These are phyloP conservation scores for Dendronephthya gigantea DNA, from an alignment of 64 coral and sea anemone genomes.

Conservation along the genomic window DNA sequence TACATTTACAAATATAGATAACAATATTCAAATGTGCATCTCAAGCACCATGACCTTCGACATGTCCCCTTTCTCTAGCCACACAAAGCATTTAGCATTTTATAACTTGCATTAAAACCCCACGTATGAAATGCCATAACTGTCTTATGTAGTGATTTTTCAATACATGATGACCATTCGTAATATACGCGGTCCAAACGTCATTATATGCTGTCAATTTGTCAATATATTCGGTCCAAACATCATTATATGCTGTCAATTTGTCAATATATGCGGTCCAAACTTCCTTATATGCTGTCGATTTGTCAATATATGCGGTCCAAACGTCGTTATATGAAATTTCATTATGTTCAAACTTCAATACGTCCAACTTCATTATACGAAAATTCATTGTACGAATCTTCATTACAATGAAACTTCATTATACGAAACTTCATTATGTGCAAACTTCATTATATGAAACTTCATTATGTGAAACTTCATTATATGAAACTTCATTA, in stretches of 20 bases:
- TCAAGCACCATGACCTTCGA: too few relatives aligned
- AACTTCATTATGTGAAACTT: too few relatives aligned
- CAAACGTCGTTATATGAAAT: background rate
- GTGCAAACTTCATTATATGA: background rate
- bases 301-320: background rate
- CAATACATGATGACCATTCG: background rate
- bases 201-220: background rate
- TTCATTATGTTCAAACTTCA: background rate
- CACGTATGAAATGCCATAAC: background rate
- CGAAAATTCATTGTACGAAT: background rate
- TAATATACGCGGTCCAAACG: background rate
- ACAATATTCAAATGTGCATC: too few relatives aligned
- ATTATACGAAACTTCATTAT: background rate
- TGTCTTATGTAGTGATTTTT: background rate
- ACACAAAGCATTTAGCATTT: too few relatives aligned
- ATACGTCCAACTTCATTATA: background rate
- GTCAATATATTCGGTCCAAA: background rate
- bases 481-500: too few relatives aligned
- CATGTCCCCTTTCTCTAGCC: too few relatives aligned
- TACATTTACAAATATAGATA: too few relatives aligned
- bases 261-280: background rate
- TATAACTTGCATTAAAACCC: too few relatives aligned
- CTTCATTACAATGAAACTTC: background rate
- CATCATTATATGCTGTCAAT: background rate
- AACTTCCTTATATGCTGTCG: background rate